Evolutionary conservation across 2,797 vertebrate genomes (phyloP).

Genomic region (Rhinoraja longicauda): DNA sequence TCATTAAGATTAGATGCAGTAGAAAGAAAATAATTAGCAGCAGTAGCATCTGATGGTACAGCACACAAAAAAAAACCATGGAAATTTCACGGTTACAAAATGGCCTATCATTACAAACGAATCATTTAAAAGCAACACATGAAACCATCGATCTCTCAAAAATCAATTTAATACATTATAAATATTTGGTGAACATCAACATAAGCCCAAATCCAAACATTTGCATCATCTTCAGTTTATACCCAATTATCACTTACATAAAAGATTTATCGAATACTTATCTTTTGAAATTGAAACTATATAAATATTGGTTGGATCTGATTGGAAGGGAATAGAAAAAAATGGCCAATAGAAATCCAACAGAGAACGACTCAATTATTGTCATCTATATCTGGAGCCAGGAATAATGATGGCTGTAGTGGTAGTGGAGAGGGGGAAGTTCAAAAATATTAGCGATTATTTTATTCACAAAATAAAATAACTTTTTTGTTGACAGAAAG

Average conservation of each 20-base stretch:
- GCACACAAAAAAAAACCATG: not conserved
- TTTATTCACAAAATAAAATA: not conserved
- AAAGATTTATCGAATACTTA: not conserved
- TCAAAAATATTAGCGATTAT: not conserved
- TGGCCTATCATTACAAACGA: not conserved
- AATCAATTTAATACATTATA: not conserved
- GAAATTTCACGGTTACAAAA: not conserved
- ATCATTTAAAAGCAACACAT: not conserved
- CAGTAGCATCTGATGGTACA: not conserved
- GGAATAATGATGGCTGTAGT: not conserved
- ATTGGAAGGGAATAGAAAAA: not conserved
- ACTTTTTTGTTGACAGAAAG: not conserved
- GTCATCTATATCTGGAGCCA: not conserved
- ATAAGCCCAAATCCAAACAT: not conserved
- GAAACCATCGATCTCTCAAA: not conserved
- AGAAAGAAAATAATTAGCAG: not conserved
- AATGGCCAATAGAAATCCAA: not conserved
- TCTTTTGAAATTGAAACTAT: not conserved
- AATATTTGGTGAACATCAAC: not conserved
- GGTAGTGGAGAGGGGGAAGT: not conserved
- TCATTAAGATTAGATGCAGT: not conserved
- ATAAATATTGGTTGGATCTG: not conserved
- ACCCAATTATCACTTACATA: not conserved
- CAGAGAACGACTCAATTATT: not conserved
- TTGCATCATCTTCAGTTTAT: not conserved